Base-by-base conservation (phyloP, 2,113 vertebrate species). In the Saguinus midas region DNA sequence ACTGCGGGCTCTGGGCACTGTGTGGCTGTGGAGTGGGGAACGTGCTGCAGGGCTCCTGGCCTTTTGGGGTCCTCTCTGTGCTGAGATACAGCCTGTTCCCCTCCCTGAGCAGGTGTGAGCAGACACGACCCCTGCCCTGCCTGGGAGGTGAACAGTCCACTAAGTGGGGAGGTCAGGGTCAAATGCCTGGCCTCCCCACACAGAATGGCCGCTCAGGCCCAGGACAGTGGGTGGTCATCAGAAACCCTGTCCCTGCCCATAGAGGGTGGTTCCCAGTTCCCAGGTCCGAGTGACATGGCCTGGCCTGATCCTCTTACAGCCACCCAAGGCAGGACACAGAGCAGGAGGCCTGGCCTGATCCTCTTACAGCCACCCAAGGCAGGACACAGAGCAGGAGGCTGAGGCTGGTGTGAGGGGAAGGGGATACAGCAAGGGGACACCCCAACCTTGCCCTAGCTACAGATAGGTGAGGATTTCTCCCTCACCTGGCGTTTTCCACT, bases 41-140 rank as follows among this genome's bases (percentile, higher is more conserved):
- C 4, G 37, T 9, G 52, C 13, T 1, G 37, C 55, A 6, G 43
- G 55, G 27, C n/a, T 52, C 70, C 91, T 76, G 18, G 87, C 0
- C 0, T 81, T 94, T 52, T 68, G 73, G 64, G 48, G 35, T 92
- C 96, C 4, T 68, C 96, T 88, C 96, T 91, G 96, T 95, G 93
- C 96, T 93, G 88, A 97, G 94, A 86, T 48, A 96, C 61, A 87
- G 81, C 52, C 78, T 52, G 45, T 88, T 43, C 82, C 40, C 3
- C 1, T 55, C 25, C 16, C 20, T 0, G 1, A 18, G 27, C 16
- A 37, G 17, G 3, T 40, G 23, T 8, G 32, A 78, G 23, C 23
- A n/a, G 80, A 16, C 0, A 16, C 0, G 1, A 4, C 57, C 48
- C 27, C 5, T 35, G 3, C 35, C 35, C 37, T 0, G 0, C 4